Evolutionary conservation across 2,797 vertebrate genomes (phyloP), one percentile per base, ranked within the genome.

Genomic region (Channallabes apus): DNA sequence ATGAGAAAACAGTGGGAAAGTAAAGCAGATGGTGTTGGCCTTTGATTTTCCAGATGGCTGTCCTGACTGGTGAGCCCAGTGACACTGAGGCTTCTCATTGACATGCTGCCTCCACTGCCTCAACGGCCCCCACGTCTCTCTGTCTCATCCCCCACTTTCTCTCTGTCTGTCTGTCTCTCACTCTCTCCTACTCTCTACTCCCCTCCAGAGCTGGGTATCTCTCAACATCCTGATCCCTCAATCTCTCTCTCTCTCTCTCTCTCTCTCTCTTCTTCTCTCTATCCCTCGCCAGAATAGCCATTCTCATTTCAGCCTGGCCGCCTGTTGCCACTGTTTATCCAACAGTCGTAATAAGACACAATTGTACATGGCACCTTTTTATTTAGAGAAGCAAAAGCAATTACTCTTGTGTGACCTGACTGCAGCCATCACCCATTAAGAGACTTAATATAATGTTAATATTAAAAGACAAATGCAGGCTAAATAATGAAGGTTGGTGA

Each of bases 1-100:
- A 92, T 93, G 89, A 92, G 91, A 90, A 94, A 93, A 91, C 92
- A 93, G 94, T 93, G 93, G 93, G 94, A 94, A 94, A 95, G 93
- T 92, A 91, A 91, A 95, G 94, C 95, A 96, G 95, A 95, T 96
- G 95, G 95, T 91, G 87, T 91, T 93, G 94, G 93, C 93, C 94
- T 94, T 96, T 95, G 94, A 95, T 95, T 95, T 94, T 95, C 94
- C 95, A 95, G 95, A 96, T 95, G 94, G 95, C 94, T 94, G 93
- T 95, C 94, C 93, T 88, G 88, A 89, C 88, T 94, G 93, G 94
- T 94, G 94, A 94, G 94, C 93, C 93, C 93, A 90, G 93, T 95
- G 94, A 95, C 95, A 95, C 94, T 93, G 93, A 94, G 93, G 92
- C 93, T 92, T 92, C 94, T 95, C 94, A 95, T 94, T 95, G 94